phyloP scores from a whole-genome alignment of 2,797 vertebrate species.

The Manis pentadactyla region DNA sequence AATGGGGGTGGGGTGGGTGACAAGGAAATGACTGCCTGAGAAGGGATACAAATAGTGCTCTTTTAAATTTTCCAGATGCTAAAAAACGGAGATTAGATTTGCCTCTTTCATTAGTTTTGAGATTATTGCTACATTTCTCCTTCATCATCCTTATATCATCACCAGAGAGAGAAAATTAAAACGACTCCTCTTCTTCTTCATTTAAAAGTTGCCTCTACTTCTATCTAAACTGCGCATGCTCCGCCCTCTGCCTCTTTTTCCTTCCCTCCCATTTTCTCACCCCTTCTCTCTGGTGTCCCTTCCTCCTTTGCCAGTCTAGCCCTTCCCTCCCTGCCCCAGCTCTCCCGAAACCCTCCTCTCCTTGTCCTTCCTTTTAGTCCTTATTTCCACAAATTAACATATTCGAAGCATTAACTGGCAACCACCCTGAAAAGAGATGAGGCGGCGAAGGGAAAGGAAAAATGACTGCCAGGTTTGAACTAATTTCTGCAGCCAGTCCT shows the following conservation, averaged over 20 bases:
- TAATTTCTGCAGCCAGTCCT: slow-evolving; percentile 51
- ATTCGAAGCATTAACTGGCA: slow-evolving; percentile 59
- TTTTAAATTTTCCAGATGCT: not conserved
- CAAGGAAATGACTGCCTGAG: not conserved
- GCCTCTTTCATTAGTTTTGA: not conserved
- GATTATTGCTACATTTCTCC: not conserved
- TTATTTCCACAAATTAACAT: slow-evolving; percentile 68
- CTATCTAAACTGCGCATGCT: not conserved
- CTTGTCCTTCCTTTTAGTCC: slow-evolving; percentile 28
- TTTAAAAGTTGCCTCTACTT: not conserved
- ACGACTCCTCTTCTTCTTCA: not conserved
- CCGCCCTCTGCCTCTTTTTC: not conserved
- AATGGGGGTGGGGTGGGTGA: too few relatives aligned
- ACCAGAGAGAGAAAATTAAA: not conserved
- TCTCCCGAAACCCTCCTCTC: not conserved
- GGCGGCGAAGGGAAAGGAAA: not conserved
- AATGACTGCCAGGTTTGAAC: slow-evolving; percentile 15
- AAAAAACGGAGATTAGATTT: not conserved
- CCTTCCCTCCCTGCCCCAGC: not conserved
- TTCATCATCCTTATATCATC: not conserved
- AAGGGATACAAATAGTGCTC: not conserved
- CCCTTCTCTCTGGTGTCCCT: not conserved
- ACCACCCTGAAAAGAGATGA: not conserved
- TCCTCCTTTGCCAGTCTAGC: not conserved
- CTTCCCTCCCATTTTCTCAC: not conserved